Percentiles rank a stretch among this genome's conserved stretches.
phyloP scores from a whole-genome alignment of 35 echinoderm and acorn worm genomes.

The Lytechinus pictus region DNA sequence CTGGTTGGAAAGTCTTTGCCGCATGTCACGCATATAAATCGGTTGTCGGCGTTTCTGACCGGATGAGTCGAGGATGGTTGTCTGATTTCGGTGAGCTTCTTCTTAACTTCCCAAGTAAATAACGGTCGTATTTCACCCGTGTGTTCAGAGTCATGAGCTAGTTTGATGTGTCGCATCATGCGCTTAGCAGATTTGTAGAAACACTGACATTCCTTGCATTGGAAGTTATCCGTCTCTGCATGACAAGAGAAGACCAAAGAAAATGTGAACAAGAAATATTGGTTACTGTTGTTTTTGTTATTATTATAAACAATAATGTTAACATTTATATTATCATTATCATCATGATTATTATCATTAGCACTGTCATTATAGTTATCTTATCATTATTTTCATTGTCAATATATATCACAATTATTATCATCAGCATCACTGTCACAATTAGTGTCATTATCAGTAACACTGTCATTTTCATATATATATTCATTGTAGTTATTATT shows the following conservation, averaged over 20 bases:
- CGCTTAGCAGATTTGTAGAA: conserved; percentile 38
- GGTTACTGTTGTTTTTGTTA: no score
- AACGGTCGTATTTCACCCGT: background rate
- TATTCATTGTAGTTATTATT: no score
- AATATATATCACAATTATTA: no score
- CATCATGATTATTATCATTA: no score
- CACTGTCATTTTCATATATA: no score
- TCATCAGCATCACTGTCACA: no score
- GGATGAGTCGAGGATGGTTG: background rate
- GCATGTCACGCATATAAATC: conserved; percentile 41
- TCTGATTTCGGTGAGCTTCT: conserved; percentile 1
- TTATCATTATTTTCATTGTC: no score
- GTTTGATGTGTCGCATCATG: conserved; percentile 16
- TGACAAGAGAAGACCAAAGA: background rate
- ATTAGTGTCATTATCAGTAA: no score
- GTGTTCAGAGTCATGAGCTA: background rate
- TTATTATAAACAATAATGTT: no score
- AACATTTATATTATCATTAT: no score
- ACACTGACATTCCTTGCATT: conserved; percentile 29
- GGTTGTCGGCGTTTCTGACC: background rate
- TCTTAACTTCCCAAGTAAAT: conserved; percentile 21
- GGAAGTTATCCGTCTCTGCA: conserved; percentile 44
- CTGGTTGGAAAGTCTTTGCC: conserved; percentile 39
- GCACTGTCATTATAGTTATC: no score
- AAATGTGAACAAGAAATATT: no score